Evolutionary conservation across 2,888 invertebrate genomes (phyloP).

Genomic region (Thera britannica): DNA sequence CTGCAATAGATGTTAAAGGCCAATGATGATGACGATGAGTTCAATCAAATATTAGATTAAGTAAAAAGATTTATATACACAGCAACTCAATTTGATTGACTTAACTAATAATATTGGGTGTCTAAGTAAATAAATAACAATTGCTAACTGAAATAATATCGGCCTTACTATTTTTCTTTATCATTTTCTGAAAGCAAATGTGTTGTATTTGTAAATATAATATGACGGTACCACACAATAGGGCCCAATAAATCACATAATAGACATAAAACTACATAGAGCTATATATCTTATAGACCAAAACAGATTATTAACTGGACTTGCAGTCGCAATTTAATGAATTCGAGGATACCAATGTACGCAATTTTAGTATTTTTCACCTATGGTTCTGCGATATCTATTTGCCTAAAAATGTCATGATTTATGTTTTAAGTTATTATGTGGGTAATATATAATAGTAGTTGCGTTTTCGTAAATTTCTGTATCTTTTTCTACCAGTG

Average conservation of each 20-base stretch:
- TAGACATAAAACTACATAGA: slow-evolving; percentile 17
- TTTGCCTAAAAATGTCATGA: no score
- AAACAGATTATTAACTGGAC: not conserved
- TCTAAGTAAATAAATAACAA: slow-evolving; percentile 3
- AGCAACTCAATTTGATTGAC: not conserved
- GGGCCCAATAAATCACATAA: slow-evolving; percentile 62
- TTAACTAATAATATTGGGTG: not conserved
- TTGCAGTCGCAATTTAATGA: no score
- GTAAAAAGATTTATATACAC: not conserved
- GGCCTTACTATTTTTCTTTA: slow-evolving; percentile 38
- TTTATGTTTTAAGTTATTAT: no score
- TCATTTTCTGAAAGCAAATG: slow-evolving; percentile 49
- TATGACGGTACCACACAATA: slow-evolving; percentile 53
- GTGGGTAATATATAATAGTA: no score
- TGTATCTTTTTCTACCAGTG: no score
- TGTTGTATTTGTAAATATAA: slow-evolving; percentile 54
- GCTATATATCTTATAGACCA: slow-evolving; percentile 8
- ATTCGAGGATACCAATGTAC: no score
- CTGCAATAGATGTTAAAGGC: no score
- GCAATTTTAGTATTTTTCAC: no score
- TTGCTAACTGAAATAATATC: slow-evolving; percentile 5
- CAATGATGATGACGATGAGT: no score
- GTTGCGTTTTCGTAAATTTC: no score
- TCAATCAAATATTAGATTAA: not conserved
- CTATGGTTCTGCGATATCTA: no score